A percentile compares a stretch with the other conserved stretches of the same genome.
These are phyloP conservation scores for Ahaetulla prasina DNA, from an alignment of 2,113 vertebrate genomes.

Conservation along the genomic window DNA sequence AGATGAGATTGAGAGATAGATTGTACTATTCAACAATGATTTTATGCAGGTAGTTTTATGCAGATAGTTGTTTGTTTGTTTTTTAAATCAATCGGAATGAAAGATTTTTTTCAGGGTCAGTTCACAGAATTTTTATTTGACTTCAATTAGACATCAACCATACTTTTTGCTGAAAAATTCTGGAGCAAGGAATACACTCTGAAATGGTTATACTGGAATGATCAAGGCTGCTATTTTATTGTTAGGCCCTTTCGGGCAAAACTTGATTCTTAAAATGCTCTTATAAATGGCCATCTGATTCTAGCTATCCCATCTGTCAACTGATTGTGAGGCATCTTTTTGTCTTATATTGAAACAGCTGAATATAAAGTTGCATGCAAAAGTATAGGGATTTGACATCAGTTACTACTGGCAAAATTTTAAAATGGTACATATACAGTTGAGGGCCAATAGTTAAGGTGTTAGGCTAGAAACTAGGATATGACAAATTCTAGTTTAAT, in stretches of 20 bases:
- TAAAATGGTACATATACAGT: background rate
- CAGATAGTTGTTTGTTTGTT: background rate
- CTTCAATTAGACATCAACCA: conserved; percentile 50
- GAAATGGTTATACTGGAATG: conserved; percentile 2
- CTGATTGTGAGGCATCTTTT: background rate
- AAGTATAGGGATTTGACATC: background rate
- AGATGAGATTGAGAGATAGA: conserved; percentile 55
- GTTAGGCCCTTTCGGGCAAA: background rate
- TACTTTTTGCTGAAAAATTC: conserved; percentile 23
- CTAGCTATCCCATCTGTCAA: background rate
- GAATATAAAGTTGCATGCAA: background rate
- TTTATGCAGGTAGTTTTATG: conserved; percentile 56
- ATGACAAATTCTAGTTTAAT: background rate
- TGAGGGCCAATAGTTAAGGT: background rate
- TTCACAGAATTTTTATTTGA: conserved; percentile 56
- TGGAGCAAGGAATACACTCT: background rate
- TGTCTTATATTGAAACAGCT: background rate
- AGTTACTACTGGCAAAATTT: background rate
- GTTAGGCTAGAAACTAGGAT: background rate
- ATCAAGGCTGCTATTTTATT: background rate
- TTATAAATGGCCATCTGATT: background rate
- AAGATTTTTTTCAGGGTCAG: conserved; percentile 39
- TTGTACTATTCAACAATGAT: conserved; percentile 53
- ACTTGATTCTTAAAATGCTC: background rate
- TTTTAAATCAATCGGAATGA: conserved; percentile 26